Evolutionary conservation across 1,140 invertebrate species (phyloP), one percentile per base, ranked within the genome.

Genomic region (Zaprionus nigranus): DNA sequence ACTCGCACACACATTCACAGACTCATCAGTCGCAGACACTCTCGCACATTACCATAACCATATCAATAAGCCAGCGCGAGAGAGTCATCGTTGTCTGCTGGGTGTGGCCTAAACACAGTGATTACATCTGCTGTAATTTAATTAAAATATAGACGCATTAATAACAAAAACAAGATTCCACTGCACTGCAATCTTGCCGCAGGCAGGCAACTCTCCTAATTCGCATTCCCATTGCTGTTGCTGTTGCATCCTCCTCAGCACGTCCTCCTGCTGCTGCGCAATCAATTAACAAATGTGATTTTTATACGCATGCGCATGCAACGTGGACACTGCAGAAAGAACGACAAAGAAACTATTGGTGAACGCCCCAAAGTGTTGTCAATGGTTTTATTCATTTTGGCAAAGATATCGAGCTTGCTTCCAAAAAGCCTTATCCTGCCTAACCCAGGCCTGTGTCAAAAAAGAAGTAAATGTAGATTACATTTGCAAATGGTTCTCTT

Each of bases 71-170:
- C 71, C 76, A 69, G 40, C 40, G 5, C 6, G 58, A 22, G 70
- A 66, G 77, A 40, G 43, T 63, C 54, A n/a, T 58, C 38, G 70
- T 69, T 61, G 60, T 73, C 76, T 61, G 43, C 76, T 65, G 43
- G 75, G 49, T 69, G 62, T 46, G 54, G 34, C 75, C 66, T 82
- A 86, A 87, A 78, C 64, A 84, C 78, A 68, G 72, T 88, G 73
- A 87, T 86, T 86, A 86, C 72, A 70, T 46, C 17, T 54, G 75
- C 87, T 90, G 79, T 86, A 87, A 90, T 91, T 90, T 80, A 90
- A 90, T 86, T 90, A 90, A 90, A 91, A 90, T 78, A 90, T 90
- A 81, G 76, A 81, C 62, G 61, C 82, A 85, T 86, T 82, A 81
- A 80, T 78, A 82, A 82, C 49, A 66, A 49, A 73, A 51, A 57